phyloP scores from a whole-genome alignment of 1,140 invertebrate species.

The Chironomus tepperi region DNA sequence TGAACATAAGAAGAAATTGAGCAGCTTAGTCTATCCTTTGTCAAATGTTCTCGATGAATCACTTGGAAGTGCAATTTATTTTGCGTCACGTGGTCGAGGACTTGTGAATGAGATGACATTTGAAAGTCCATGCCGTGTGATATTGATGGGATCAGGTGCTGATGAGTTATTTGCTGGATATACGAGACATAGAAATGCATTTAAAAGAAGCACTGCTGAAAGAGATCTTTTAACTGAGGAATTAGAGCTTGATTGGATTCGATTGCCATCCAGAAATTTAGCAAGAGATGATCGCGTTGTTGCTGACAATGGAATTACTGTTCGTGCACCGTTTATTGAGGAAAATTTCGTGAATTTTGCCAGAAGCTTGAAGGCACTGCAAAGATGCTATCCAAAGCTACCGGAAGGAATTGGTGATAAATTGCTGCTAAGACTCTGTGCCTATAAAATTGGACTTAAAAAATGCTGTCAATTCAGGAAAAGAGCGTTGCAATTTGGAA shows the following conservation, averaged over 20 bases:
- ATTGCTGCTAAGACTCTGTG: constrained; percentile 72
- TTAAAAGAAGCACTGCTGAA: constrained; percentile 47
- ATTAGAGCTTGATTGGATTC: constrained; percentile 65
- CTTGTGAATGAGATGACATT: constrained; percentile 40
- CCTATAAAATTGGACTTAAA: constrained; percentile 58
- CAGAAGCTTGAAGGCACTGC: constrained; percentile 57
- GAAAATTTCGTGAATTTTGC: constrained; percentile 76
- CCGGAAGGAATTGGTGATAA: constrained; percentile 87
- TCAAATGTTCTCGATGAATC: constrained; percentile 91
- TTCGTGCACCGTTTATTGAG: constrained; percentile 89
- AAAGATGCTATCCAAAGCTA: constrained; percentile 60
- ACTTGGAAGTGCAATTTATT: constrained; percentile 90
- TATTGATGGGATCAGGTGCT: constrained; percentile 86
- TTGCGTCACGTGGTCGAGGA: constrained; percentile 72
- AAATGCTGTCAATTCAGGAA: constrained; percentile 68
- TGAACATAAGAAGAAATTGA: constrained; percentile 45
- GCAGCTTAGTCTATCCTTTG: constrained; percentile 71
- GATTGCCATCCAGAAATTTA: constrained; percentile 86
- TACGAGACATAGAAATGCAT: constrained; percentile 69
- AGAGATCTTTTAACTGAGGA: constrained; percentile 59
- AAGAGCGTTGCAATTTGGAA: constrained; percentile 96
- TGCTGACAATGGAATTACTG: constrained; percentile 66
- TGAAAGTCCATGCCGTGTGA: constrained; percentile 50
- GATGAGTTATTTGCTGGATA: constrained; percentile 97
- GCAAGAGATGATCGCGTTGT: constrained; percentile 87